Conservation (phyloP, 92 coral and sea anemone genomes). For the Actinernus sp. region DNA sequence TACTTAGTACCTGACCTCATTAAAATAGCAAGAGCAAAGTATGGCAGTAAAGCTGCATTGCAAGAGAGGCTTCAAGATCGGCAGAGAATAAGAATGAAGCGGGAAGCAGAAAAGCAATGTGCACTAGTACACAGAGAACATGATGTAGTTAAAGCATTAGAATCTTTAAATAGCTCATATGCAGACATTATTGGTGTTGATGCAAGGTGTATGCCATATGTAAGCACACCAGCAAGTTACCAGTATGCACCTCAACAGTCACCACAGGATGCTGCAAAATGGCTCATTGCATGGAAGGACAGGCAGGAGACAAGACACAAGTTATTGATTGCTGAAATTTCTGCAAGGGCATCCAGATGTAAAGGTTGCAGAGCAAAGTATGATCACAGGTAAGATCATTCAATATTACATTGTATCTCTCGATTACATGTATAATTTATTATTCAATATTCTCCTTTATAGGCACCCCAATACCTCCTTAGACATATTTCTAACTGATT, state of each 20-base stretch:
- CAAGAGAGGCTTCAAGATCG: constrained; percentile 76
- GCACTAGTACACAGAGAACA: constrained; percentile 84
- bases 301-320: constrained; percentile 93
- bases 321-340: constrained; percentile 84
- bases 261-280: constrained; percentile 96
- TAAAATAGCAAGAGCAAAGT: constrained; percentile 90
- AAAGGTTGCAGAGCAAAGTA: constrained; percentile 97
- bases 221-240: constrained; percentile 90
- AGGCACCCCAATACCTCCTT: no score
- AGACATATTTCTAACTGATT: no score
- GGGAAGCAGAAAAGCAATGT: constrained; percentile 98
- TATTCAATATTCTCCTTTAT: no score
- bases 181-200: constrained; percentile 89
- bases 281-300: constrained; percentile 98
- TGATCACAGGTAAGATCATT: constrained; percentile 84
- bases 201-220: constrained; percentile 98
- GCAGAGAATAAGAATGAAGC: constrained; percentile 75
- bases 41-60: constrained; percentile 86
- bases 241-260: constrained; percentile 94
- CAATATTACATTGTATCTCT: neutral
- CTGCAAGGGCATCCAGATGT: constrained; percentile 90
- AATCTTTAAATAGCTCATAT: constrained; percentile 80
- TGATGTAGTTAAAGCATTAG: constrained; percentile 84
- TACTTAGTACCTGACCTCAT: constrained; percentile 92
- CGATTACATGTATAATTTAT: neutral